Base-by-base conservation (phyloP, 2,797 vertebrate species). In the Psittacula derbiana region DNA sequence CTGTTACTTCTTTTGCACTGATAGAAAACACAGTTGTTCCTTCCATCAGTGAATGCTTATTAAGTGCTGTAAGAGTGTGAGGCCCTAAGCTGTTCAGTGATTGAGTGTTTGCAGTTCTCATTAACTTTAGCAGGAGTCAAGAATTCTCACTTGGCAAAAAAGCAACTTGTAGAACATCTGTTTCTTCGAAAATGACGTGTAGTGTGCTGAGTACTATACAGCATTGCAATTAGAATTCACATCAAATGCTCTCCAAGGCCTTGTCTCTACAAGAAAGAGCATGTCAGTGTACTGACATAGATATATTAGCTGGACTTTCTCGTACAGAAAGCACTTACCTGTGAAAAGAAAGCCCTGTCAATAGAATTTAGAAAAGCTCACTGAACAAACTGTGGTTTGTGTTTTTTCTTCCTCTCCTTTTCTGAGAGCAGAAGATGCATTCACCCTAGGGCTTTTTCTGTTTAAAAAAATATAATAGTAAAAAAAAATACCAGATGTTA, bases 71-170 rank as follows among this genome's bases (percentile, higher is more conserved):
- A 46, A 67, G 38, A 76, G 9, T 50, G 12, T 55, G 44, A 66
- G 53, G 31, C 23, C 25, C 57, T 74, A 70, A n/a, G 27, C 28
- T 50, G n/a, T 28, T 64, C 28, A 83, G 47, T 2, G 1, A 60
- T 23, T 49, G 72, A 62, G 52, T n/a, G 40, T 27, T 71, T 75
- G 53, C 10, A 65, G 40, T 47, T 83, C 75, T 83, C 75, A 88
- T 73, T 67, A 90, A 65, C 65, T 83, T 75, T 16, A 86, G 58
- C 36, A 62, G 24, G 16, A 89, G 25, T 61, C 71, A 89, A 83
- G 27, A 88, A 79, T 62, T 72, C 46, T 95, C 46, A 62, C 40
- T 82, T 83, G 80, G 46, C 41, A 90, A 83, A 85, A 92, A 92
- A 69, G 27, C 49, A 88, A 74, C 49, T 38, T 62, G 57, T 58